Conservation (phyloP, 2,113 vertebrate genomes). For the Menidia beryllina region DNA sequence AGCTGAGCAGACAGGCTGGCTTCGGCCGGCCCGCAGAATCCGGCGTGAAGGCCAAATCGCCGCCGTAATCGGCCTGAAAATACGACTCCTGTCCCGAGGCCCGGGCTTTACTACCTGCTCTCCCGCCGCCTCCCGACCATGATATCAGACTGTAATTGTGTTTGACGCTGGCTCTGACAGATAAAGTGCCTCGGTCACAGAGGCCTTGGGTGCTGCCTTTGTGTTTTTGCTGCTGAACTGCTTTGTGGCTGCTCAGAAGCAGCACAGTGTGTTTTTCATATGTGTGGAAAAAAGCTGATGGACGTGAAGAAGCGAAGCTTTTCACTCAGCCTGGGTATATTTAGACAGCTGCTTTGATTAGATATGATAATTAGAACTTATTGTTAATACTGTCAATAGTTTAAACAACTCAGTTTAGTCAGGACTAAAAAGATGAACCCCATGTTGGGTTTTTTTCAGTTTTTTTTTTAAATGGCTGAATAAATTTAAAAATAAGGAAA, state of each 20-base stretch:
- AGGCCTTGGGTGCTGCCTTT: slow-evolving; percentile 8
- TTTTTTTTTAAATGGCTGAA: no score
- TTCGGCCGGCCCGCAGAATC: background rate
- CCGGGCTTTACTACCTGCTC: slow-evolving; percentile 14
- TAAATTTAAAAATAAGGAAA: no score
- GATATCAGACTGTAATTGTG: slow-evolving; percentile 21
- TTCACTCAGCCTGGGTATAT: no score
- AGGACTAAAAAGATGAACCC: no score
- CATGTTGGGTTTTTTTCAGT: no score
- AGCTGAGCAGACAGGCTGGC: background rate
- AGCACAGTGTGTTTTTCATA: no score
- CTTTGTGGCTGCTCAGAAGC: background rate
- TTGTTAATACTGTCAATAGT: no score
- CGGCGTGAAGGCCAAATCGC: slow-evolving; percentile 20
- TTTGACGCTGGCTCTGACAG: slow-evolving; percentile 22
- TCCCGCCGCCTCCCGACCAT: background rate
- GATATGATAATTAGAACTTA: no score
- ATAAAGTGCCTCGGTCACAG: slow-evolving; percentile 10
- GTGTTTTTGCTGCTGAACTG: slow-evolving; percentile 17
- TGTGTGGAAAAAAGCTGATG: no score
- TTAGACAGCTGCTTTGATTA: no score
- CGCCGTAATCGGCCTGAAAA: slow-evolving; percentile 21
- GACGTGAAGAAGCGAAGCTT: background rate
- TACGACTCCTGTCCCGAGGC: slow-evolving; percentile 18
- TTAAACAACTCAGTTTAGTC: no score